A percentile compares a stretch with the other conserved stretches of the same genome.
These are phyloP conservation scores for Yponomeuta sedellus DNA, from an alignment of 2,888 invertebrate genomes.

Conservation along the genomic window DNA sequence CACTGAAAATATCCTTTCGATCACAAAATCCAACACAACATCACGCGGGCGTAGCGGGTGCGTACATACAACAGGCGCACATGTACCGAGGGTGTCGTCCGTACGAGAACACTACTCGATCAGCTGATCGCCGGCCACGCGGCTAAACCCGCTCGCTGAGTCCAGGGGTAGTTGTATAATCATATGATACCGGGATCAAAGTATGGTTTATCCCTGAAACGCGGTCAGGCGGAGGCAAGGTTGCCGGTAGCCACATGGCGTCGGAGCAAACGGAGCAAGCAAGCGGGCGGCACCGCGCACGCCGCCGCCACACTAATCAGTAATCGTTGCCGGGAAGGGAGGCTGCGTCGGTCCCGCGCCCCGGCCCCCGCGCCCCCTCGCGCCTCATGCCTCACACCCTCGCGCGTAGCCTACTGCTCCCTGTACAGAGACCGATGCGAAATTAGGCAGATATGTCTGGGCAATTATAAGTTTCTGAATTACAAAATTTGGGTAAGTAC, in stretches of 20 bases:
- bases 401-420: constrained; percentile 49
- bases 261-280: constrained; percentile 40
- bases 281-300: constrained; percentile 62
- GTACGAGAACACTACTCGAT: constrained; percentile 44
- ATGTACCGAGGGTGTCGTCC: constrained; percentile 51
- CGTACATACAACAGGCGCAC: constrained; percentile 40
- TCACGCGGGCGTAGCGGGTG: constrained; percentile 61
- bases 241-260: constrained; percentile 31
- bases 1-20: constrained; percentile 41
- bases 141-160: background rate
- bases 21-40: constrained; percentile 50
- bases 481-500: too few species aligned
- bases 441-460: background rate
- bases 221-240: background rate
- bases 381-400: constrained; percentile 32
- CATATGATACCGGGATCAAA: background rate
- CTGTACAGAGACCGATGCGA: background rate
- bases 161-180: background rate
- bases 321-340: constrained; percentile 76
- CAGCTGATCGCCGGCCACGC: constrained; percentile 27
- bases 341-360: constrained; percentile 62
- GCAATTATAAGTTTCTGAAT: background rate
- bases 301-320: constrained; percentile 75
- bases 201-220: background rate
- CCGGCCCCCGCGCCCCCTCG: constrained; percentile 33